phyloP scores from a whole-genome alignment of 2,888 invertebrate species.

The Digitonthophagus gazella region DNA sequence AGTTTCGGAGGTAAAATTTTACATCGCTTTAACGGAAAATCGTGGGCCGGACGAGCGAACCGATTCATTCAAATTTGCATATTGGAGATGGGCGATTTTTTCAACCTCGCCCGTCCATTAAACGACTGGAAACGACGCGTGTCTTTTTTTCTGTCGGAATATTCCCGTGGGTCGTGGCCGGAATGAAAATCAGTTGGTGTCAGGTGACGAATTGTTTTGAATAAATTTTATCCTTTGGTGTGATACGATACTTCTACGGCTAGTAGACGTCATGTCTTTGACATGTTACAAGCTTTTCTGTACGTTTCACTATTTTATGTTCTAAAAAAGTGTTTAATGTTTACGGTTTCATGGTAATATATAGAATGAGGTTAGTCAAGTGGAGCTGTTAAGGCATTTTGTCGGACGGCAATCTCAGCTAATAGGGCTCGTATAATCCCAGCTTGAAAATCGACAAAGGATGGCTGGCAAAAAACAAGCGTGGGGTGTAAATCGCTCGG shows the following conservation, averaged over 20 bases:
- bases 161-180: neutral
- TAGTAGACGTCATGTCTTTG: too few species aligned
- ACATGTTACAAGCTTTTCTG: too few species aligned
- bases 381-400: neutral
- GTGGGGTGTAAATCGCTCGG: conserved; percentile 33
- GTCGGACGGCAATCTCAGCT: neutral
- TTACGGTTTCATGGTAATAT: neutral
- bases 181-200: neutral
- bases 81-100: neutral
- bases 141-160: neutral
- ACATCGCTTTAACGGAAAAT: neutral
- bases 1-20: neutral
- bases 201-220: neutral
- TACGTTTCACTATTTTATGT: too few species aligned
- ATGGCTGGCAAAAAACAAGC: neutral
- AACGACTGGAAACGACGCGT: neutral
- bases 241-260: neutral
- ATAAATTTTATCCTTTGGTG: neutral
- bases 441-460: conserved; percentile 5
- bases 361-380: neutral
- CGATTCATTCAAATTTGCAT: neutral
- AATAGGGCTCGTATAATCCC: neutral
- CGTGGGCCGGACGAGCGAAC: neutral
- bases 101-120: neutral
- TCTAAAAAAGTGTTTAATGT: too few species aligned